Evolutionary conservation across 64 coral and sea anemone genomes (phyloP).

Genomic region (Dendrophyllia cribrosa): DNA sequence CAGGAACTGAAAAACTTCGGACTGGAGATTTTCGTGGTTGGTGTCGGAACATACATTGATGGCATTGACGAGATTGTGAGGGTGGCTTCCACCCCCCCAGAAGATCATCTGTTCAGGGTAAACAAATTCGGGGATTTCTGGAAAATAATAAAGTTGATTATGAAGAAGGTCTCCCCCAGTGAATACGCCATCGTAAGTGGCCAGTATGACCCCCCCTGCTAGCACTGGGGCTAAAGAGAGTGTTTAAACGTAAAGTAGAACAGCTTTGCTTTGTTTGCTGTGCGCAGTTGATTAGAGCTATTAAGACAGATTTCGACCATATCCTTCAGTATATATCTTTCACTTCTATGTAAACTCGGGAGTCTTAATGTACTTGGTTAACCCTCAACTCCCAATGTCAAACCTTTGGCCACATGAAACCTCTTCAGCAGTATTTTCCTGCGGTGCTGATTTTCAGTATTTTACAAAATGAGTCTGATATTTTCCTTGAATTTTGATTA

Average conservation of each 20-base stretch:
- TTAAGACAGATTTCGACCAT: too few relatives aligned
- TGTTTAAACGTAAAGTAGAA: too few relatives aligned
- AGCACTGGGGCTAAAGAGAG: background rate
- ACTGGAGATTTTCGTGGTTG: constrained; percentile 12
- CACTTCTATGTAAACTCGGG: too few relatives aligned
- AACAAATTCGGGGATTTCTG: background rate
- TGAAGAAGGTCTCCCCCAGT: background rate
- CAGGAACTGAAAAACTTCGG: background rate
- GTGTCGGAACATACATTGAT: background rate
- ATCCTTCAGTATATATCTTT: too few relatives aligned
- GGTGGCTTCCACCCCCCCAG: background rate
- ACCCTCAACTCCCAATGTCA: too few relatives aligned
- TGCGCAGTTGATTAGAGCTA: background rate
- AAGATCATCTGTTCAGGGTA: background rate
- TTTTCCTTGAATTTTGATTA: too few relatives aligned
- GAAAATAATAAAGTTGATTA: background rate
- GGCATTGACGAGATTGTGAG: constrained; percentile 28
- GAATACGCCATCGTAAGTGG: background rate
- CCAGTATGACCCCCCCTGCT: background rate
- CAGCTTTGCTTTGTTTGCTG: background rate
- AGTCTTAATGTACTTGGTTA: too few relatives aligned
- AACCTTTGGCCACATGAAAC: too few relatives aligned
- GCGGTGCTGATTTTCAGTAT: too few relatives aligned
- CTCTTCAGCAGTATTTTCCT: too few relatives aligned
- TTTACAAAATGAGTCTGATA: too few relatives aligned